Conservation (phyloP, 2,888 invertebrate species). For the Acleris emargana region DNA sequence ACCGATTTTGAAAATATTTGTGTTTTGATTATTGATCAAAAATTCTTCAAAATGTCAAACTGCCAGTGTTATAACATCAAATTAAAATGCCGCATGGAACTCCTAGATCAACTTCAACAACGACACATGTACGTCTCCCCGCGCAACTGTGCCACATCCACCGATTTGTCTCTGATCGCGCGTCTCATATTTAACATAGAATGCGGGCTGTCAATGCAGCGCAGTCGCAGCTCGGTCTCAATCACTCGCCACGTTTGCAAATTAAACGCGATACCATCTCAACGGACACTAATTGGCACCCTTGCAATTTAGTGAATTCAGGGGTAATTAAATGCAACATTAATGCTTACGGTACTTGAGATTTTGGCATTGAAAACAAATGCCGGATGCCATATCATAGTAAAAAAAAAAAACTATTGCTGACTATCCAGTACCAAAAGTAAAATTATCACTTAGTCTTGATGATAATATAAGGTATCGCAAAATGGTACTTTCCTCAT, state of each 20-base stretch:
- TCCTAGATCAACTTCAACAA: background rate
- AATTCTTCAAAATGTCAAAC: no score
- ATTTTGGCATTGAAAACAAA: no score
- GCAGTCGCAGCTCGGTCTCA: slow-evolving; percentile 63
- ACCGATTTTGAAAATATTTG: no score
- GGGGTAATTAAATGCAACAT: background rate
- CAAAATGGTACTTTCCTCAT: no score
- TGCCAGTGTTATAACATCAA: background rate
- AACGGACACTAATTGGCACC: slow-evolving; percentile 38
- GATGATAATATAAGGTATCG: no score
- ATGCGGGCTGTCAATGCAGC: slow-evolving; percentile 74
- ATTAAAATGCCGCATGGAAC: background rate
- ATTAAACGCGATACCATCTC: slow-evolving; percentile 69
- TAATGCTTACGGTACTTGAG: no score
- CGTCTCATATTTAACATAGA: slow-evolving; percentile 82
- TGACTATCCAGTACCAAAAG: no score
- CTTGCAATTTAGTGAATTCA: slow-evolving; percentile 37
- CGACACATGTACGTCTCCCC: background rate
- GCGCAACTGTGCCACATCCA: slow-evolving; percentile 61
- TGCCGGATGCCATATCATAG: no score
- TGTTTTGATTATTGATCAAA: no score
- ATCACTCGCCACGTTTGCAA: slow-evolving; percentile 79
- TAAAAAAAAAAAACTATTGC: no score
- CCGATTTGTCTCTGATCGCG: slow-evolving; percentile 48
- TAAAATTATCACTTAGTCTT: no score